Evolutionary conservation across 2,888 invertebrate species (phyloP).

Genomic region (Horisme vitalbata): DNA sequence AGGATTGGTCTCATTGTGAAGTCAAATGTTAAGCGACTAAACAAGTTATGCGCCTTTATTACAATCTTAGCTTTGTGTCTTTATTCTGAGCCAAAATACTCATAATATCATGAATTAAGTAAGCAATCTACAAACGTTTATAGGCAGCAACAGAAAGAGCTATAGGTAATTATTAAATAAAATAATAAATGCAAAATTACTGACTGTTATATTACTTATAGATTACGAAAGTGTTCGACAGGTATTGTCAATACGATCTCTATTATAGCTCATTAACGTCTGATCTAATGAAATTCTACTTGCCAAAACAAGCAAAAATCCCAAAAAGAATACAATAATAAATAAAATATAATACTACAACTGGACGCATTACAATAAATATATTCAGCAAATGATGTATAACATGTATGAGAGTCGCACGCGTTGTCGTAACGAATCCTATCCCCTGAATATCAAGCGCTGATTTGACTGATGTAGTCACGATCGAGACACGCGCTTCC

Average conservation of each 20-base stretch:
- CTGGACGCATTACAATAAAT: constrained; percentile 45
- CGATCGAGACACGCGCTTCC: constrained; percentile 63
- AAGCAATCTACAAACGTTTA: too few species aligned
- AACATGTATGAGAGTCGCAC: constrained; percentile 50
- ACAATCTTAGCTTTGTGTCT: constrained; percentile 27
- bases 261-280: constrained; percentile 26
- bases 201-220: constrained; percentile 18
- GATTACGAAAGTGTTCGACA: constrained; percentile 12
- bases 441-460: constrained; percentile 67
- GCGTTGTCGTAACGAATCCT: constrained; percentile 63
- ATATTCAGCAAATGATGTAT: constrained; percentile 52
- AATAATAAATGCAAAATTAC: constrained; percentile 13
- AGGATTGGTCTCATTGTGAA: constrained; percentile 48
- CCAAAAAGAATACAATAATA: constrained; percentile 11
- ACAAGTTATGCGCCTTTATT: constrained; percentile 29
- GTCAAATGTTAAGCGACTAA: constrained; percentile 33
- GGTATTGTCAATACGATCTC: constrained; percentile 22
- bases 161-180: too few species aligned
- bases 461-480: constrained; percentile 77
- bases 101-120: constrained; percentile 3
- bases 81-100: constrained; percentile 5
- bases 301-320: constrained; percentile 27
- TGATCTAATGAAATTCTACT: constrained; percentile 29
- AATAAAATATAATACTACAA: constrained; percentile 33
- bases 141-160: too few species aligned